phyloP scores from a whole-genome alignment of 2,888 invertebrate genomes.

The Noctua comes region DNA sequence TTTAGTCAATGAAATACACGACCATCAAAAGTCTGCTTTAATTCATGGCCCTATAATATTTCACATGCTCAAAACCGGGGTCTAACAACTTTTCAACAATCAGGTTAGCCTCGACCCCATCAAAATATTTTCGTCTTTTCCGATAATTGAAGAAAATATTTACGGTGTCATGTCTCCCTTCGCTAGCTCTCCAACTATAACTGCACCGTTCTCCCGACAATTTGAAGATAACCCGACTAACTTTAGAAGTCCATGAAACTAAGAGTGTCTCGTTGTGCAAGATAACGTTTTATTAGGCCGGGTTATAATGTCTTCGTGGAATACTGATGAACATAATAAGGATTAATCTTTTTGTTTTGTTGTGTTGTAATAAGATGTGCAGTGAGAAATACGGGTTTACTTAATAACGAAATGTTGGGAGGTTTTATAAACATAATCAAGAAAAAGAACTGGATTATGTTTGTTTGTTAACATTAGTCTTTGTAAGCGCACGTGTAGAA shows the following conservation, averaged over 20 bases:
- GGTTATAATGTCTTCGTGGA: conserved; percentile 43
- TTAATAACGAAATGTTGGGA: background rate
- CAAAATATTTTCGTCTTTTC: background rate
- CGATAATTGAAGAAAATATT: background rate
- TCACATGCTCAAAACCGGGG: background rate
- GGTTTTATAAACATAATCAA: background rate
- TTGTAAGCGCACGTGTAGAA: background rate
- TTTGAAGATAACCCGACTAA: conserved; percentile 50
- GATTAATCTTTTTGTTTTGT: conserved; percentile 33
- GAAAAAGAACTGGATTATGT: background rate
- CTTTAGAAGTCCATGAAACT: conserved; percentile 39
- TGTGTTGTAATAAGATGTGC: conserved; percentile 17
- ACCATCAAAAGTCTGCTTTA: background rate
- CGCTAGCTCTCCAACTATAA: conserved; percentile 20
- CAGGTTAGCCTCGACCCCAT: background rate
- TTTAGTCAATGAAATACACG: background rate
- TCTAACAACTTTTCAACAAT: background rate
- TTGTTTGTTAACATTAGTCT: background rate
- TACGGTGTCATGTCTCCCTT: background rate
- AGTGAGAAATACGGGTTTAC: background rate
- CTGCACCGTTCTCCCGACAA: conserved; percentile 39
- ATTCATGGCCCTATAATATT: background rate
- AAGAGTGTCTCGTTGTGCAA: conserved; percentile 19
- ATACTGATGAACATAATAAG: conserved; percentile 42
- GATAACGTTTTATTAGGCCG: conserved; percentile 57